Percentiles rank a stretch among this genome's conserved stretches.
Evolutionary conservation across 2,888 invertebrate species (phyloP).

Genomic region (Dioctria linearis): DNA sequence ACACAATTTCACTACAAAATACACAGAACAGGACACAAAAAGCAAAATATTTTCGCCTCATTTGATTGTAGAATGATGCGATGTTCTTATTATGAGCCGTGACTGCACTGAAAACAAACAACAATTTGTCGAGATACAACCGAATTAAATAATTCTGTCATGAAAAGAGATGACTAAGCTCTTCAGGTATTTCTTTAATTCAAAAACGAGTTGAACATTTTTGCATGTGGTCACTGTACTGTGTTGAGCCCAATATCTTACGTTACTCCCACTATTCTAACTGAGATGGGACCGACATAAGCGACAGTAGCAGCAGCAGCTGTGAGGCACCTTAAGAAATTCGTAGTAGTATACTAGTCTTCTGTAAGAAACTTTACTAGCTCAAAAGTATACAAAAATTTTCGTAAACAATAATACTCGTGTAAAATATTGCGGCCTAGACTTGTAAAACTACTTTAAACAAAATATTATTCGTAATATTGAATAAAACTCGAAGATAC

Average conservation of each 20-base stretch:
- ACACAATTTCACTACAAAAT: slow-evolving; percentile 25
- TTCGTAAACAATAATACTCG: too few relatives aligned
- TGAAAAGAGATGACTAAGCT: slow-evolving; percentile 24
- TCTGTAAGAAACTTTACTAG: too few relatives aligned
- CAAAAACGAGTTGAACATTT: slow-evolving; percentile 14
- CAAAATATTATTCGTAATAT: too few relatives aligned
- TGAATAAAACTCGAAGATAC: too few relatives aligned
- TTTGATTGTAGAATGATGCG: slow-evolving; percentile 17
- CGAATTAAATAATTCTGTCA: not conserved
- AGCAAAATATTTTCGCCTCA: not conserved
- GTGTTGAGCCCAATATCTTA: not conserved
- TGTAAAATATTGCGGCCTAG: too few relatives aligned
- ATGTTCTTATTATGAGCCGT: slow-evolving; percentile 9
- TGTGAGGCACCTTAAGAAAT: too few relatives aligned
- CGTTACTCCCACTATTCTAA: too few relatives aligned
- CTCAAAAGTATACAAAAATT: too few relatives aligned
- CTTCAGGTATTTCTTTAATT: slow-evolving; percentile 35
- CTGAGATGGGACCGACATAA: too few relatives aligned
- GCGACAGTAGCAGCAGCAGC: too few relatives aligned
- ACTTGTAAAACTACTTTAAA: too few relatives aligned
- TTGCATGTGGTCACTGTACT: slow-evolving; percentile 21
- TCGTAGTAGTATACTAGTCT: too few relatives aligned
- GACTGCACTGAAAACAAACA: slow-evolving; percentile 17
- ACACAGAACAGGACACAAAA: slow-evolving; percentile 1
- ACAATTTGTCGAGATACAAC: not conserved